Evolutionary conservation across 2,888 invertebrate genomes (phyloP).

Genomic region (Caenorhabditis afra): DNA sequence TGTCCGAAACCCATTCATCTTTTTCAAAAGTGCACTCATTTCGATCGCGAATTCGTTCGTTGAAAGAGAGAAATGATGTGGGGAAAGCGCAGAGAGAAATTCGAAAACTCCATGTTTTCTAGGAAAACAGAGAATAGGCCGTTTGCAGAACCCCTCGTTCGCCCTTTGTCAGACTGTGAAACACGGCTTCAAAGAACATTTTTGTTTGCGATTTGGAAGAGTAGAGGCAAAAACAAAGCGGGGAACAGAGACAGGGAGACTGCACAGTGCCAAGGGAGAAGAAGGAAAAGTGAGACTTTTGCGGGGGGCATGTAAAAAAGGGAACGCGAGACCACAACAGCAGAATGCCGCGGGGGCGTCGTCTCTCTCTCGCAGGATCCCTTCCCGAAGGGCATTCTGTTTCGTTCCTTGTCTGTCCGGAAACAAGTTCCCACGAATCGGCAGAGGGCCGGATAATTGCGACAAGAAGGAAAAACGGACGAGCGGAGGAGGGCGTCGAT

Average conservation of each 20-base stretch:
- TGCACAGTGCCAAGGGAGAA: neutral
- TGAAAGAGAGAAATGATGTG: slow-evolving; percentile 8
- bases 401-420: neutral
- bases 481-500: neutral
- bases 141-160: too few species aligned
- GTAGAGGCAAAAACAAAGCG: slow-evolving; percentile 5
- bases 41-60: slow-evolving; percentile 2
- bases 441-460: slow-evolving; percentile 1
- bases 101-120: neutral
- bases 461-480: slow-evolving; percentile 4
- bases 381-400: neutral
- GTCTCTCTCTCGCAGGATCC: neutral
- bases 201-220: neutral
- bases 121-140: neutral
- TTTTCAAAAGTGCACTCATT: slow-evolving; percentile 41
- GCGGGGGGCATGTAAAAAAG: neutral
- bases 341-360: neutral
- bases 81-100: neutral
- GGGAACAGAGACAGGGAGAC: neutral
- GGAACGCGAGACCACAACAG: neutral
- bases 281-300: neutral
- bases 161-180: too few species aligned
- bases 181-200: too few species aligned
- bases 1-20: slow-evolving; percentile 35
- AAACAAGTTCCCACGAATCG: slow-evolving; percentile 8